These are phyloP conservation scores for Coenonympha arcania DNA, from an alignment of 2,888 invertebrate species.

Conservation along the genomic window DNA sequence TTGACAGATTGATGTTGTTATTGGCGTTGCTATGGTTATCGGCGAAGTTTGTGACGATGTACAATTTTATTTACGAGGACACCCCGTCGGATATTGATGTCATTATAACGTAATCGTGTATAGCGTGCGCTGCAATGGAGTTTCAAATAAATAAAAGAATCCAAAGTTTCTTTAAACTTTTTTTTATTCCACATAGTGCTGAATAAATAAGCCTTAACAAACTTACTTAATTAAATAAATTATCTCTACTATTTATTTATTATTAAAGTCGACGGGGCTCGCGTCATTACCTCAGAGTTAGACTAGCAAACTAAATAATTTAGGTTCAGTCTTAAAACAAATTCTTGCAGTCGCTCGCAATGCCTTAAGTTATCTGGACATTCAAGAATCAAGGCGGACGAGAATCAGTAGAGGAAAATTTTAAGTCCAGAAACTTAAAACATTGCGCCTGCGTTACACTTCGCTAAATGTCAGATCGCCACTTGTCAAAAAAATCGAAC, in stretches of 20 bases:
- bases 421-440: constrained; percentile 51
- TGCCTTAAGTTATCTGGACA: constrained; percentile 50
- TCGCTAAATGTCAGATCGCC: constrained; percentile 71
- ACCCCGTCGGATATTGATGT: too few relatives aligned
- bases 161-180: constrained; percentile 17
- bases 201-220: constrained; percentile 68
- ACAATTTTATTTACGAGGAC: too few relatives aligned
- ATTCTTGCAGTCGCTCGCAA: constrained; percentile 33
- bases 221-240: constrained; percentile 49
- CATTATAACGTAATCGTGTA: too few relatives aligned
- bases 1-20: too few relatives aligned
- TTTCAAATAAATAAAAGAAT: constrained; percentile 10
- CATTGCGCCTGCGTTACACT: constrained; percentile 45
- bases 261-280: constrained; percentile 71
- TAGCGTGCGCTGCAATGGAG: too few relatives aligned
- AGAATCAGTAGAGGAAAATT: constrained; percentile 32
- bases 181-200: constrained; percentile 43
- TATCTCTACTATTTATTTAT: constrained; percentile 33
- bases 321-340: constrained; percentile 56
- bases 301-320: constrained; percentile 37
- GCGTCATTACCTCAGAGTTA: constrained; percentile 49
- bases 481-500: constrained; percentile 34
- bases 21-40: too few relatives aligned
- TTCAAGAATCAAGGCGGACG: constrained; percentile 25
- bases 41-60: too few relatives aligned